Evolutionary conservation across 1,140 invertebrate genomes (phyloP), one percentile per base, ranked within the genome.

Genomic region (Euglossa dilemma): DNA sequence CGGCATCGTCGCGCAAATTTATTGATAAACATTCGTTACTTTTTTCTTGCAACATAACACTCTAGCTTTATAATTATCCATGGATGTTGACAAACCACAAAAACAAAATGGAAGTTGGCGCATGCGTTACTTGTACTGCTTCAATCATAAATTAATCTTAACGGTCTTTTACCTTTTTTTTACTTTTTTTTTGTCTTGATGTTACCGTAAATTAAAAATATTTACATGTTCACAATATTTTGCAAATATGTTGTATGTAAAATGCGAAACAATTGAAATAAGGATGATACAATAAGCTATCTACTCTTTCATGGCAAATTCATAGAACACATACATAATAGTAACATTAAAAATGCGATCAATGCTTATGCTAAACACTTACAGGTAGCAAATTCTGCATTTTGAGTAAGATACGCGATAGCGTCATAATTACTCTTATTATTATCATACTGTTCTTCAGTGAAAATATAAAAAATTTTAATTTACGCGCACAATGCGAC

Each of bases 391-490:
- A 80, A 45, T 61, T 54, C 16, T 54, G 11, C 20, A 45, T 71
- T 50, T 50, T 1, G 12, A 61, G 14, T 63, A 25, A 73, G 71
- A 7, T 63, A 80, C 36, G 45, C 28, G n/a, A 64, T 25, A 43
- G 57, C 23, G 6, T 74, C n/a, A 16, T 56, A 23, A 11, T 73
- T 63, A 45, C 6, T 80, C 57, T 54, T 80, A 63, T 73, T 74
- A 80, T 80, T 47, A 64, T 12, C 16, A 64, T 80, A 72, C 23
- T 43, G 47, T 59, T 52, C 6, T 28, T 80, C 23, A 20, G 54
- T 64, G 56, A 64, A 14, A 73, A 54, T 80, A 64, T 80, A 73
- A 80, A 74, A 80, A 64, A 45, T 64, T 64, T 25, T 12, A 74
- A 25, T 63, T 63, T 23, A 45, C 1, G 56, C 18, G 28, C 12